Conservation (phyloP, 2,797 vertebrate species). For the Anolis apletophallus region DNA sequence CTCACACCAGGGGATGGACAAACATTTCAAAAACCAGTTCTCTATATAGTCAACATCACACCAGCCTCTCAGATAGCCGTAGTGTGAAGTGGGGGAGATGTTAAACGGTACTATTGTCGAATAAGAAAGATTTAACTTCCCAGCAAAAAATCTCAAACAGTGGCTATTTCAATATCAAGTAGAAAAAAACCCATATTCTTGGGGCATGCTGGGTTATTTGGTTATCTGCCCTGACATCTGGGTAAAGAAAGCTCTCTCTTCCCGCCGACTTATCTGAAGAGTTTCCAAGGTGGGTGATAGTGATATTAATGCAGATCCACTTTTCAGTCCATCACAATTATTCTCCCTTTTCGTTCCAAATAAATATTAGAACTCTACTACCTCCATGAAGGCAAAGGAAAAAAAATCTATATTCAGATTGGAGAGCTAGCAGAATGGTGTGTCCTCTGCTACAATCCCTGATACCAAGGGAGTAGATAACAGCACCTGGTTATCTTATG, state of each 20-base stretch:
- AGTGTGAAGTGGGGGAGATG: conserved; percentile 15
- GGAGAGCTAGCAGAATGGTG: accelerated
- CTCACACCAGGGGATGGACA: neutral
- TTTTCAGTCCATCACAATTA: neutral
- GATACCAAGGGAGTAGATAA: neutral
- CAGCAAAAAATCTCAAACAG: conserved; percentile 37
- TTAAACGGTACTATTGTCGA: conserved; percentile 31
- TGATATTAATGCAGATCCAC: neutral
- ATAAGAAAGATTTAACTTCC: conserved; percentile 49
- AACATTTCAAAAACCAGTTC: conserved; percentile 11
- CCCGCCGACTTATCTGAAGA: neutral
- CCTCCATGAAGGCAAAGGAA: neutral
- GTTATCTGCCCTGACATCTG: neutral
- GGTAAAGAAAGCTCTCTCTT: neutral
- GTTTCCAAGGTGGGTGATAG: neutral
- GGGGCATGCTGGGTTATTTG: neutral
- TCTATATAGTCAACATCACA: neutral
- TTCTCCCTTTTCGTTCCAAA: conserved; percentile 28
- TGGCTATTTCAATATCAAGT: conserved; percentile 33
- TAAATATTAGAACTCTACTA: neutral
- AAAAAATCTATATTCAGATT: neutral
- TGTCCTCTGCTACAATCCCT: neutral
- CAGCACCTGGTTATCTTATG: neutral
- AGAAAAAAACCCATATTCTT: conserved; percentile 18
- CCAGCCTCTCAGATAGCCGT: conserved; percentile 45